phyloP scores from a whole-genome alignment of 1,140 invertebrate species.

The Antheraea mylitta region DNA sequence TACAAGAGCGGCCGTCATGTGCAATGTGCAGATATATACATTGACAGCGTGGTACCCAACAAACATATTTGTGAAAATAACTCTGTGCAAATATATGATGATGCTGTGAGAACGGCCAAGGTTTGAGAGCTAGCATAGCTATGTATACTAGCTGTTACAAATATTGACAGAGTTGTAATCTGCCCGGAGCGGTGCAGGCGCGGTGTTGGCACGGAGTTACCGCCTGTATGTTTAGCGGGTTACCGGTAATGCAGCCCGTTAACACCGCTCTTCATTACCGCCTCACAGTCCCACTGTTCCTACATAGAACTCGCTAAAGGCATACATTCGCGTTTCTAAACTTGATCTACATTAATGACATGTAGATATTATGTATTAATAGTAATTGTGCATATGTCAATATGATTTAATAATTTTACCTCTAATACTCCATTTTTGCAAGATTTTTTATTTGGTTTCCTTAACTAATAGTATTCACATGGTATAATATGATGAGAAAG shows the following conservation, averaged over 20 bases:
- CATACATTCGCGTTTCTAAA: background rate
- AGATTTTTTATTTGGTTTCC: too few relatives aligned
- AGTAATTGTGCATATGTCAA: too few relatives aligned
- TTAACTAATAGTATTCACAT: too few relatives aligned
- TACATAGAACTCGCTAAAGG: background rate
- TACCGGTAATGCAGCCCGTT: conserved; percentile 58
- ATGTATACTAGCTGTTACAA: conserved; percentile 29
- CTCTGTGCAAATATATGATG: background rate
- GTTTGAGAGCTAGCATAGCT: conserved; percentile 17
- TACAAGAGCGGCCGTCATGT: too few relatives aligned
- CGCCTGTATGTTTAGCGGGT: conserved; percentile 48
- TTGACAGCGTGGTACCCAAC: too few relatives aligned
- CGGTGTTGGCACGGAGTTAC: conserved; percentile 12
- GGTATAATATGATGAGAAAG: too few relatives aligned
- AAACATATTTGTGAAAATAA: too few relatives aligned
- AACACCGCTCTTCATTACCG: conserved; percentile 71
- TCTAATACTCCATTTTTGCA: too few relatives aligned
- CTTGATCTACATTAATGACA: background rate
- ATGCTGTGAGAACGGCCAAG: conserved; percentile 9
- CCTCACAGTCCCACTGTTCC: conserved; percentile 22
- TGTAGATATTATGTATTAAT: too few relatives aligned
- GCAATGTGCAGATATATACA: too few relatives aligned
- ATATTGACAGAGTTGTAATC: conserved; percentile 75
- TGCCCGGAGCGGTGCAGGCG: conserved; percentile 34
- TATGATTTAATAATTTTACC: too few relatives aligned